A percentile compares a stretch with the other conserved stretches of the same genome.
These are phyloP conservation scores for Vidua macroura DNA, from an alignment of 2,113 vertebrate species.

Conservation along the genomic window DNA sequence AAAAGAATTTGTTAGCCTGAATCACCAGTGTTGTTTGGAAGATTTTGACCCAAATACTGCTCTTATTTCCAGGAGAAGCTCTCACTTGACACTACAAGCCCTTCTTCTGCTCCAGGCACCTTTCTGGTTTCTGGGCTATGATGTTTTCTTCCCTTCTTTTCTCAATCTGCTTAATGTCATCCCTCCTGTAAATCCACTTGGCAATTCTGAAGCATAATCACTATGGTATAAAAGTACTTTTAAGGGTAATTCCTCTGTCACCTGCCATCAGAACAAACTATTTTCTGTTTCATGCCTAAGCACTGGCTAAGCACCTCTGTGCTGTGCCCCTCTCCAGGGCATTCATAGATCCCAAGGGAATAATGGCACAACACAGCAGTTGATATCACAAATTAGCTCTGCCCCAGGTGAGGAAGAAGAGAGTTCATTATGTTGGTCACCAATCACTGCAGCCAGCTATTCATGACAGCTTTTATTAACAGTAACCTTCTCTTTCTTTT, in stretches of 20 bases:
- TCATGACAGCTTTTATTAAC: slow-evolving; percentile 20
- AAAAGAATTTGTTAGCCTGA: neutral
- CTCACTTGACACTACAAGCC: neutral
- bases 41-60: neutral
- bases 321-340: neutral
- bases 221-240: neutral
- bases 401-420: neutral
- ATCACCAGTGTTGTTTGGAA: neutral
- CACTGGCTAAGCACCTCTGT: neutral
- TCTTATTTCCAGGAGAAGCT: neutral
- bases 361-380: neutral
- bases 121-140: neutral
- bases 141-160: neutral
- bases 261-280: neutral
- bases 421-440: neutral
- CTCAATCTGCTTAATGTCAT: neutral
- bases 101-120: neutral
- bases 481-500: neutral
- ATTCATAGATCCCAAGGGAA: neutral
- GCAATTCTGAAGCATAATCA: neutral
- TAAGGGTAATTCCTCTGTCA: neutral
- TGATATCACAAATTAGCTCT: neutral
- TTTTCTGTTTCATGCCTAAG: neutral
- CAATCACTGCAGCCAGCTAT: neutral
- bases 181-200: neutral